Base-by-base conservation (phyloP, 1,140 invertebrate species). In the Aphidius ervi region DNA sequence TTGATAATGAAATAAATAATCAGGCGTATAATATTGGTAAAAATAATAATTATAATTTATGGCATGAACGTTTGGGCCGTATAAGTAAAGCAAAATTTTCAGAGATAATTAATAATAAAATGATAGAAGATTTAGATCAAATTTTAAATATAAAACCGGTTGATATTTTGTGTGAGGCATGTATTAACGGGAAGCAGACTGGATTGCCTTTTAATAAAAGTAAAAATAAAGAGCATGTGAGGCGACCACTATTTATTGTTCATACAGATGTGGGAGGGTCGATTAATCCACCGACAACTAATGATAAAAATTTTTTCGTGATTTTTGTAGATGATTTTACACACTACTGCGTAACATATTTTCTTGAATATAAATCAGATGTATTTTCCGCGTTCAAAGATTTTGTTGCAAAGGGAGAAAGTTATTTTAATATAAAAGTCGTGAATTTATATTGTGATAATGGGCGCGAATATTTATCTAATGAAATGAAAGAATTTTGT, bases 131-230 rank as follows among this genome's bases (percentile, higher is more conserved):
- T 49, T n/a, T 55, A 2, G 5, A 41, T 9, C 7, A 43, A 40
- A 52, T 67, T 23, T 9, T 56, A 37, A 62, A 53, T 37, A n/a
- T 62, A n/a, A 40, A 6, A 40, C 73, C 70, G 57, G 68, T 62
- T 66, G 63, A 71, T 61, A 60, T 67, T 41, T 64, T 78, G 56
- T 81, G 76, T 68, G 75, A 81, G 62, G 67, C 72, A 54, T 81
- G 75, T 65, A 74, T 80, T 56, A 67, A 72, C 59, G 75, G 77
- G 16, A 79, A 79, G 68, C 74, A 78, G 69, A 56, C 65, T 43
- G 53, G 70, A 76, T 61, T 75, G 68, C 9, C 54, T 43, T 57
- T 57, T 7, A 47, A 57, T 6, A 57, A 47, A 46, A 45, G 3
- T 45, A 56, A 56, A 45, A 41, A 56, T 31, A 54, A 41, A 40